Evolutionary conservation across 2,888 invertebrate genomes (phyloP).

Genomic region (Elysia crispata): DNA sequence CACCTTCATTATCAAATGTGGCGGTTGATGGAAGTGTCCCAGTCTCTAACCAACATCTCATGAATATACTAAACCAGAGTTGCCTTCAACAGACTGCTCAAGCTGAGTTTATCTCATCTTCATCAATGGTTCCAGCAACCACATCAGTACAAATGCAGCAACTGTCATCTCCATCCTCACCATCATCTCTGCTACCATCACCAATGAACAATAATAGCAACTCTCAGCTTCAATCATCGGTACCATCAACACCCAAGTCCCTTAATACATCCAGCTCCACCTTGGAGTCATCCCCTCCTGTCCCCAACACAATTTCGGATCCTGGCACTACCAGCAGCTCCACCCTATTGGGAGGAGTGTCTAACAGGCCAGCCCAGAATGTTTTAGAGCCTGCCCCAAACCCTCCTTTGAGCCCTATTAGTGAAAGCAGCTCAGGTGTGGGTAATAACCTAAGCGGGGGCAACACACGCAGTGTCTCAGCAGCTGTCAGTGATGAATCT

Average conservation of each 20-base stretch:
- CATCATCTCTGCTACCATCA: no score
- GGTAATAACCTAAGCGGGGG: constrained; percentile 75
- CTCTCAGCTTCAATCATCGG: no score
- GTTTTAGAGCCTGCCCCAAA: constrained; percentile 58
- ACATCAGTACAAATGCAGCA: not conserved
- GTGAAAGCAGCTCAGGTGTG: constrained; percentile 76
- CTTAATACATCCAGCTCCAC: no score
- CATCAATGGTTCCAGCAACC: not conserved
- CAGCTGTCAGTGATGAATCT: constrained; percentile 97
- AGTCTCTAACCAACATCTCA: no score
- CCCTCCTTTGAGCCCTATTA: constrained; percentile 77
- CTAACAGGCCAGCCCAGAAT: constrained; percentile 34
- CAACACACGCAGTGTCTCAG: constrained; percentile 84
- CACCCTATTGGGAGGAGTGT: not conserved
- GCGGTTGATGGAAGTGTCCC: no score
- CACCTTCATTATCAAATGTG: not conserved
- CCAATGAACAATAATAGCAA: no score
- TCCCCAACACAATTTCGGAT: not conserved
- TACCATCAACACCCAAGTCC: no score
- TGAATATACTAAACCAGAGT: no score
- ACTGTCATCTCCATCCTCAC: no score
- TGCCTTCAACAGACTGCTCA: no score
- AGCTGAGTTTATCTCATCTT: not conserved
- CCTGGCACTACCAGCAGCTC: not conserved
- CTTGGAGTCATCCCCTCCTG: no score